Base-by-base conservation (phyloP, 2,113 vertebrate genomes). In the Hiodon alosoides region DNA sequence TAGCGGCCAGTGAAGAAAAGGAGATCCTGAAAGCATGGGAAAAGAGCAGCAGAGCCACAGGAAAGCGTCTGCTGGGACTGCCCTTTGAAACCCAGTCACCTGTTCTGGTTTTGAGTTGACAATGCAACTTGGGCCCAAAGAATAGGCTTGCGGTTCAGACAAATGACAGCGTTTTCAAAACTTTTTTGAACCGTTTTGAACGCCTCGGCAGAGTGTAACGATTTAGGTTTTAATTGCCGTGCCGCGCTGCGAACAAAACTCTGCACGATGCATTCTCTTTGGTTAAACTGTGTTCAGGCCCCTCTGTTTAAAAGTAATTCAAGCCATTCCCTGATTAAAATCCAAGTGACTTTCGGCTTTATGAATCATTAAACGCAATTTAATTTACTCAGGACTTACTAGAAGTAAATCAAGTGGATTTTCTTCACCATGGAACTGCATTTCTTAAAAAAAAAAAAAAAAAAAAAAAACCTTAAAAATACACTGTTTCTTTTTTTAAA, bases 281-380 rank as follows among this genome's bases (percentile, higher is more conserved):
- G 31, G 31, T 31, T 31, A 31, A 31, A 31, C 31, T 31, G 31
- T 31, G 31, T 31, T 31, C 31, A 31, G 31, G 31, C 31, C 31
- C 31, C 31, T 31, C 31, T 31, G 31, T 31, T 31, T 31, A 31
- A 31, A 31, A 31, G 31, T 31, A 31, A 31, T 31, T 31, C 31
- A 31, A 2, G 31, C 31, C 31, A 31, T 31, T 31, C 31, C 31
- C 31, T 31, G 31, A 31, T 31, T 31, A 31, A 31, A 31, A 31
- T 31, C 31, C 31, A 31, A 31, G 31, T 31, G 31, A 74, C 78
- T 67, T 71, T 83, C 81, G 75, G 60, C 78, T 74, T 77, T 71
- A 62, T 79, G 74, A 86, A 84, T 91, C 81, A 83, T 90, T 83
- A 89, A 78, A 74, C 85, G 89, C 87, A 89, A 90, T 86, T 82